phyloP scores from a whole-genome alignment of 2,113 vertebrate species.

The human region GRCh38 chr7:138594501-138595000 shows the following conservation, averaged over 20 bases:
- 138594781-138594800: neutral
- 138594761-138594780: neutral
- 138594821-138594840: neutral
- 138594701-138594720: neutral
- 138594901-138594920: too few species aligned
- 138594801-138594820: neutral
- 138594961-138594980: too few species aligned
- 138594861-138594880: too few species aligned
- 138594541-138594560: neutral
- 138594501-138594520: neutral
- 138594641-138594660: neutral
- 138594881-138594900: too few species aligned
- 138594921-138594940: too few species aligned
- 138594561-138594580: constrained; percentile 27
- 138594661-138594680: neutral
- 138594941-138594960: too few species aligned
- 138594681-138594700: neutral
- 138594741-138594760: neutral
- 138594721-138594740: neutral
- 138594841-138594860: too few species aligned
- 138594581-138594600: neutral
- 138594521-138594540: constrained; percentile 40
- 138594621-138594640: constrained; percentile 59
- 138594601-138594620: constrained; percentile 73
- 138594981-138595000: too few species aligned